These are phyloP conservation scores for Chanos chanos DNA, from an alignment of 2,797 vertebrate genomes.

Conservation along the genomic window DNA sequence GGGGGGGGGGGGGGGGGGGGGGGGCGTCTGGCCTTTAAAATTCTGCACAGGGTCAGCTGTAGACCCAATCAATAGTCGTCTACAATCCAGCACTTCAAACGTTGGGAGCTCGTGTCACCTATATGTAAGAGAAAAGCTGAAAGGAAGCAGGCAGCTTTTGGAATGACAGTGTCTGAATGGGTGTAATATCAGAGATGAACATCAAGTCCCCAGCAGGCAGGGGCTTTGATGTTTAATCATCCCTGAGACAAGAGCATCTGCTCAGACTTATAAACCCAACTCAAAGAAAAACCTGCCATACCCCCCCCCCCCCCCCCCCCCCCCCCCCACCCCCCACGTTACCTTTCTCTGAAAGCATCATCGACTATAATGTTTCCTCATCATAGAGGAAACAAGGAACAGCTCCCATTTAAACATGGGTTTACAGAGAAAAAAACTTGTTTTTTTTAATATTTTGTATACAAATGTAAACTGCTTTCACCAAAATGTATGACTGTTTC, in stretches of 20 bases:
- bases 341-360: background rate
- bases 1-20: too few species aligned
- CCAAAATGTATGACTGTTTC: too few species aligned
- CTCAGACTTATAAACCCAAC: slow-evolving; percentile 50
- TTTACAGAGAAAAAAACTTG: too few species aligned
- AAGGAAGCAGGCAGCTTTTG: slow-evolving; percentile 25
- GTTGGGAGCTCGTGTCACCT: slow-evolving; percentile 10
- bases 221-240: slow-evolving; percentile 63
- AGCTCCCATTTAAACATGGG: too few species aligned
- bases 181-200: slow-evolving; percentile 54
- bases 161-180: slow-evolving; percentile 40
- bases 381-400: too few species aligned
- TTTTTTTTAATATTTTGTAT: too few species aligned
- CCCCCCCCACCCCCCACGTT: background rate
- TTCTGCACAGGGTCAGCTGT: too few species aligned
- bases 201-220: slow-evolving; percentile 48
- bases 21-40: too few species aligned
- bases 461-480: too few species aligned
- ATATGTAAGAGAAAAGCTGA: slow-evolving; percentile 2
- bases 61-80: too few species aligned
- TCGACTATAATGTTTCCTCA: too few species aligned
- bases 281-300: slow-evolving; percentile 52
- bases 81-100: slow-evolving; percentile 19
- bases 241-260: slow-evolving; percentile 59
- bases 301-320: slow-evolving; percentile 14